Evolutionary conservation across 2,888 invertebrate genomes (phyloP).

Genomic region (Drosophila subquinaria): DNA sequence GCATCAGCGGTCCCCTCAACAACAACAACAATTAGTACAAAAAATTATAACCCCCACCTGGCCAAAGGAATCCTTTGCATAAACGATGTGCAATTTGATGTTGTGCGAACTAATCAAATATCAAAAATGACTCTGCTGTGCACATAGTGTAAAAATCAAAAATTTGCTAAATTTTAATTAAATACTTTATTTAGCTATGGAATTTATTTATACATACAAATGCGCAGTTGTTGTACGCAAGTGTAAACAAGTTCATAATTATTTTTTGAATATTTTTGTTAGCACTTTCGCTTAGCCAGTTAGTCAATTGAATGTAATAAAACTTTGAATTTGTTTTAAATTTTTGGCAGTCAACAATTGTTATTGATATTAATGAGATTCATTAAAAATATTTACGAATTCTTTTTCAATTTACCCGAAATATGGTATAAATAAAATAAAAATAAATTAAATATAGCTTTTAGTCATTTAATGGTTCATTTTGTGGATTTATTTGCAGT

Average conservation of each 20-base stretch:
- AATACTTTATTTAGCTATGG: conserved; percentile 57
- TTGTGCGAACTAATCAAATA: conserved; percentile 72
- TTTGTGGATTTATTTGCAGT: conserved; percentile 11
- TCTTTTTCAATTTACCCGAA: conserved; percentile 4
- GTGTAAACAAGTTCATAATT: conserved; percentile 40
- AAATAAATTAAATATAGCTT: not conserved
- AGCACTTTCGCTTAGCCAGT: conserved; percentile 17
- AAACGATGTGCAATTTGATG: conserved; percentile 57
- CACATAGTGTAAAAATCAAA: conserved; percentile 54
- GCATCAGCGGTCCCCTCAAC: conserved; percentile 26
- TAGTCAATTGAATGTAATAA: conserved; percentile 30
- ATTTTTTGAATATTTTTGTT: conserved; percentile 10
- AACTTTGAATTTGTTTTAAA: conserved; percentile 12
- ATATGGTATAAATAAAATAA: not conserved
- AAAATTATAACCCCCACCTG: conserved; percentile 3
- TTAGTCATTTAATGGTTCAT: conserved; percentile 10
- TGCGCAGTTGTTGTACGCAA: conserved; percentile 9
- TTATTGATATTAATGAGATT: not conserved
- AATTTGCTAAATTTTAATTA: conserved; percentile 72
- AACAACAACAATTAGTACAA: conserved; percentile 14
- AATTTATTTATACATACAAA: conserved; percentile 45
- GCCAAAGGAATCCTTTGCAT: conserved; percentile 29
- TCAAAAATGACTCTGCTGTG: conserved; percentile 41
- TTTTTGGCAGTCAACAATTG: conserved; percentile 2
- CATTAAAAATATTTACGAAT: not conserved